Conservation (phyloP, 2,888 invertebrate species). For the Polyommatus icarus region DNA sequence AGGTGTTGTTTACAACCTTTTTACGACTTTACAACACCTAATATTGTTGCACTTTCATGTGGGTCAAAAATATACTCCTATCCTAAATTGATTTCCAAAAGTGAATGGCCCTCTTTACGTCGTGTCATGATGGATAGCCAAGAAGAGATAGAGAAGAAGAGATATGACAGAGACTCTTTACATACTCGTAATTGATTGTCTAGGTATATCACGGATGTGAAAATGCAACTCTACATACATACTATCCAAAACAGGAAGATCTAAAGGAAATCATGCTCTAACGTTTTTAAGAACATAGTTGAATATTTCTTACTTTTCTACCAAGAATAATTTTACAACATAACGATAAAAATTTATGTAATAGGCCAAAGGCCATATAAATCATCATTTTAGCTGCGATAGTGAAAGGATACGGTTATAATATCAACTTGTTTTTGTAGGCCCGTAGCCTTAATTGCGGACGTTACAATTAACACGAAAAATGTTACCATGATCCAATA, state of each 20-base stretch:
- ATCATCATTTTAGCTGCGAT: background rate
- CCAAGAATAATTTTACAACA: background rate
- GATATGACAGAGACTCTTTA: no score
- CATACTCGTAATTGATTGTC: no score
- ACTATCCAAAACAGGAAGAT: no score
- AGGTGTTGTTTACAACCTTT: background rate
- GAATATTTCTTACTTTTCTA: no score
- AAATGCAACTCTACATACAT: no score
- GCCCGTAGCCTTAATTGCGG: background rate
- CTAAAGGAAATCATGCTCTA: no score
- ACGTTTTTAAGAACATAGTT: no score
- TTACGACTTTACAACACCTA: conserved; percentile 4
- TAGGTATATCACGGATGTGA: no score
- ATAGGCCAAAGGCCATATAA: background rate
- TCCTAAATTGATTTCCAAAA: background rate
- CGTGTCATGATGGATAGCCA: no score
- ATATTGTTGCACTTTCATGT: background rate
- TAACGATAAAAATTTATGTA: background rate
- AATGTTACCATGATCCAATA: background rate
- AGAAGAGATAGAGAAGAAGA: no score
- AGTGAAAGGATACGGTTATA: background rate
- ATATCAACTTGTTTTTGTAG: background rate
- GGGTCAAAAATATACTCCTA: background rate
- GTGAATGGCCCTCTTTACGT: background rate
- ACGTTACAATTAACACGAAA: conserved; percentile 5